Percentiles rank a stretch among this genome's conserved stretches.
Evolutionary conservation across 2,113 vertebrate genomes (phyloP).

Genomic region (Caracal caracal): DNA sequence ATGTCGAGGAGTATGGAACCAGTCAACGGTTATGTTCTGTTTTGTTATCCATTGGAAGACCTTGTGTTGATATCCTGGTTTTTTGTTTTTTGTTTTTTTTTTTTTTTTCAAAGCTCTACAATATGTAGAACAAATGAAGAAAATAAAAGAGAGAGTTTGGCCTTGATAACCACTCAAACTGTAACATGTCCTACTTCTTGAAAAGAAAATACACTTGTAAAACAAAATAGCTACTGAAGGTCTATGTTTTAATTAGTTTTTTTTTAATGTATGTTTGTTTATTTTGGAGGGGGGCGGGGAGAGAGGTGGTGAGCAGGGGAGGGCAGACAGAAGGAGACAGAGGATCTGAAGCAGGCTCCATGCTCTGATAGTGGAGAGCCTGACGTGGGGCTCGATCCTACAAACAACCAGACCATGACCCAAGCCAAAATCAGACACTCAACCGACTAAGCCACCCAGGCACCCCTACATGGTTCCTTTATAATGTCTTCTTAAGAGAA

Average conservation of each 20-base stretch:
- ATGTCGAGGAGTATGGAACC: not conserved
- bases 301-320: too few relatives aligned
- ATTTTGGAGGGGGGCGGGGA: too few relatives aligned
- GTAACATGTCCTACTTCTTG: not conserved
- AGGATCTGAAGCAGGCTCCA: too few relatives aligned
- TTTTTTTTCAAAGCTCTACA: not conserved
- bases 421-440: too few relatives aligned
- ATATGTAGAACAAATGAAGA: conserved; percentile 6
- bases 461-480: not conserved
- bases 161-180: not conserved
- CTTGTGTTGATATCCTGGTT: not conserved
- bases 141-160: conserved; percentile 21
- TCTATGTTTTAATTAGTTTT: not conserved
- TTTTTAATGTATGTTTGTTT: too few relatives aligned
- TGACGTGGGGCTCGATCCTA: too few relatives aligned
- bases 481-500: conserved; percentile 8
- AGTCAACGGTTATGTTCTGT: not conserved
- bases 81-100: conserved; percentile 14
- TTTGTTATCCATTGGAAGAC: not conserved
- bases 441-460: too few relatives aligned
- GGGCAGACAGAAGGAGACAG: too few relatives aligned
- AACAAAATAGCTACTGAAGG: not conserved
- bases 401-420: too few relatives aligned
- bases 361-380: too few relatives aligned
- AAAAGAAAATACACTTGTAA: conserved; percentile 4